These are phyloP conservation scores for Caenorhabditis sinica DNA, from an alignment of 2,888 invertebrate genomes.

Conservation along the genomic window DNA sequence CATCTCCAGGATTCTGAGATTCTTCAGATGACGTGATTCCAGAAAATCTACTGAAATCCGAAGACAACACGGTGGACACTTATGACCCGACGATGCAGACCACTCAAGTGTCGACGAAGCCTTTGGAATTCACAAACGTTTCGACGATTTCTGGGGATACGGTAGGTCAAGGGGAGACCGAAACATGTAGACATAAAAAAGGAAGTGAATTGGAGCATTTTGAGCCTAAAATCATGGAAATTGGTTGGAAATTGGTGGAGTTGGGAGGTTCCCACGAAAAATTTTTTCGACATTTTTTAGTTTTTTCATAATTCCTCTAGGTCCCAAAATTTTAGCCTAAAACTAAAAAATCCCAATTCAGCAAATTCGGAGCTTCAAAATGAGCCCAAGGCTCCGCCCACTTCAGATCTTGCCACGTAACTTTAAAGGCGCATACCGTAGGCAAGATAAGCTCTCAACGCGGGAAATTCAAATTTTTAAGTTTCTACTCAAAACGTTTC, in stretches of 20 bases:
- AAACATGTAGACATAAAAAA: too few species aligned
- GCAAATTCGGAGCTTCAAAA: background rate
- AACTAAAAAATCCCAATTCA: background rate
- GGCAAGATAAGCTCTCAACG: background rate
- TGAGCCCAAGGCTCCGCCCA: background rate
- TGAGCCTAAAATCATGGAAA: too few species aligned
- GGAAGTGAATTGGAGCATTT: too few species aligned
- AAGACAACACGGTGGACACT: background rate
- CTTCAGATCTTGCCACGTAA: slow-evolving; percentile 1
- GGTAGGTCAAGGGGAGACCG: background rate
- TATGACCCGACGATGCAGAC: background rate
- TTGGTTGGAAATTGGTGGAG: too few species aligned
- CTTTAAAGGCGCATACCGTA: background rate
- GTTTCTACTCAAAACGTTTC: background rate
- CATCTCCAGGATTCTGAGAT: background rate
- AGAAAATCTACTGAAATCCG: slow-evolving; percentile 6
- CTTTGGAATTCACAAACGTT: too few species aligned
- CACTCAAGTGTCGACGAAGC: background rate
- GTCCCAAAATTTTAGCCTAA: background rate
- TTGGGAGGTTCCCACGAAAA: too few species aligned
- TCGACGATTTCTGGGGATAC: background rate
- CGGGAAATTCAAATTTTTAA: background rate
- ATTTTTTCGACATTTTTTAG: too few species aligned
- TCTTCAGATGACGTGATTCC: background rate
- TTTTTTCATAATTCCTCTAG: background rate